phyloP scores from a whole-genome alignment of 2,797 vertebrate genomes.

The Phylloscopus collybita region DNA sequence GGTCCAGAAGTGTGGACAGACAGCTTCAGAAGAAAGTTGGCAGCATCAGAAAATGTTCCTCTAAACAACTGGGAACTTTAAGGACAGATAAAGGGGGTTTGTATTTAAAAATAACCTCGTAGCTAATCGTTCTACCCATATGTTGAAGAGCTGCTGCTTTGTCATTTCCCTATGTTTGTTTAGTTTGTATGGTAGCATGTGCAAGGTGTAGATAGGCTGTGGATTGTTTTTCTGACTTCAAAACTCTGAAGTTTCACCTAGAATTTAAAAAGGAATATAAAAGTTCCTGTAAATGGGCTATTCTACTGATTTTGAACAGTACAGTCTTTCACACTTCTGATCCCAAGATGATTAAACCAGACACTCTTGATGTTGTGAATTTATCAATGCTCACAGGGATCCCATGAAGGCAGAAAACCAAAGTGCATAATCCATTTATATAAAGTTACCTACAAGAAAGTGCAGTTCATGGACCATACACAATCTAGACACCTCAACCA shows the following conservation, averaged over 20 bases:
- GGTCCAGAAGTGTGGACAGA: not conserved
- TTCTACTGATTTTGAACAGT: not conserved
- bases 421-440: not conserved
- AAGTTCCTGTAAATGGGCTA: not conserved
- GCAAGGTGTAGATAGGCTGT: constrained; percentile 34
- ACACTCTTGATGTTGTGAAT: not conserved
- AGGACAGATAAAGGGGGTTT: constrained; percentile 21
- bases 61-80: not conserved
- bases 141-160: constrained; percentile 31
- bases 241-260: constrained; percentile 12
- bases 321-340: not conserved
- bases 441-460: not conserved
- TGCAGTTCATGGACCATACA: not conserved
- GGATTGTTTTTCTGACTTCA: constrained; percentile 52
- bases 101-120: constrained; percentile 58
- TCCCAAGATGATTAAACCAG: constrained; percentile 2
- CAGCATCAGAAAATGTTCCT: constrained; percentile 23
- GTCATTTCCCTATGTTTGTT: constrained; percentile 72
- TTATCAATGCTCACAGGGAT: not conserved
- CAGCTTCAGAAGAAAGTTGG: constrained; percentile 15
- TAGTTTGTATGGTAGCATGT: not conserved
- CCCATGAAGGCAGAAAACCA: not conserved
- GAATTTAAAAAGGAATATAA: constrained; percentile 42
- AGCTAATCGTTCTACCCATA: constrained; percentile 52
- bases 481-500: not conserved